These are phyloP conservation scores for Eurytoma californica DNA, from an alignment of 2,888 invertebrate genomes.

Conservation along the genomic window DNA sequence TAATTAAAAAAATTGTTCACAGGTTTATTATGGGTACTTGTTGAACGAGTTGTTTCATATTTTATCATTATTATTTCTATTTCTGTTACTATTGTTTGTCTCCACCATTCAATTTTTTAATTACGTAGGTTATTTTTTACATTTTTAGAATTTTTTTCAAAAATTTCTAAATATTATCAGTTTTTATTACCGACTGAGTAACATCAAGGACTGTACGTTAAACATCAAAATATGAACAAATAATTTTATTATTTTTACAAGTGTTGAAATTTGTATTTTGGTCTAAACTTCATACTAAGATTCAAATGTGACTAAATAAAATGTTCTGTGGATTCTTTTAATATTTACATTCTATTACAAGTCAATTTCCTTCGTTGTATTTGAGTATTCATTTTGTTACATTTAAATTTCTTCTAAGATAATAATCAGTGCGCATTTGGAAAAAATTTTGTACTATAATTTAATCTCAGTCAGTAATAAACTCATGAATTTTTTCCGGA, in stretches of 20 bases:
- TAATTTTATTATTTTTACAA: neutral
- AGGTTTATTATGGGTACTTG: too few species aligned
- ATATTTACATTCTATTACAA: neutral
- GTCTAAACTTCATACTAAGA: neutral
- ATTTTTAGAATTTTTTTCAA: neutral
- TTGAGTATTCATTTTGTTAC: slow-evolving; percentile 5
- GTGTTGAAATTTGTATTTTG: neutral
- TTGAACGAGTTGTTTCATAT: too few species aligned
- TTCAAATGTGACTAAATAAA: neutral
- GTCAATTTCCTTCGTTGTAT: slow-evolving; percentile 16
- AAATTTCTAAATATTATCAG: neutral
- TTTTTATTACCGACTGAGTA: slow-evolving; percentile 13
- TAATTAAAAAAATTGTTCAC: too few species aligned
- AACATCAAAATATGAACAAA: too few species aligned
- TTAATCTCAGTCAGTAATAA: slow-evolving; percentile 27
- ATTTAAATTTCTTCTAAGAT: neutral
- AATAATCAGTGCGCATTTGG: neutral
- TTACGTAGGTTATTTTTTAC: neutral
- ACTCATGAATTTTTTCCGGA: neutral
- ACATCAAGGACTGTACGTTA: too few species aligned
- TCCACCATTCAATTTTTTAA: neutral
- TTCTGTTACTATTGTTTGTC: too few species aligned
- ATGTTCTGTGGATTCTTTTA: neutral
- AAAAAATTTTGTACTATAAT: neutral
- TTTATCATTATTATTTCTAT: too few species aligned